Evolutionary conservation across 2,888 invertebrate genomes (phyloP), one percentile per base, ranked within the genome.

Genomic region (Lochmaea crataegi): DNA sequence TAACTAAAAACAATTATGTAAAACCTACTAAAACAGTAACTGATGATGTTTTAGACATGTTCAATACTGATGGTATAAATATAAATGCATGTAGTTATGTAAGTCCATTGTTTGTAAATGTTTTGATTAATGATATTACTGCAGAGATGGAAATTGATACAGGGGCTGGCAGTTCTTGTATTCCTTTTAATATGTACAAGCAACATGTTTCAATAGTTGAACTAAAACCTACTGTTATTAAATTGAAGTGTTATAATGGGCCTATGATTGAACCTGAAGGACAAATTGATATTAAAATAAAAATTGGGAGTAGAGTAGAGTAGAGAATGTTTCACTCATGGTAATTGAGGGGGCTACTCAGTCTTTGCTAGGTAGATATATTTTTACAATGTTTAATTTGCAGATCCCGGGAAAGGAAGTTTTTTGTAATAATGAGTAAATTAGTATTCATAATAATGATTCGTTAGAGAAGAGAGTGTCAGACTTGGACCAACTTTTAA

Each of bases 131-230:
- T n/a, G n/a, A n/a, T n/a, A n/a, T n/a, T n/a, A n/a, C n/a, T n/a
- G n/a, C n/a, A n/a, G n/a, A n/a, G n/a, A n/a, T n/a, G n/a, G n/a
- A 65, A 38, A 32, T 71, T 32, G 71, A 71, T 57, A 71, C 51
- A 42, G 66, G 71, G 42, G 66, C 71, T n/a, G 71, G 65, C 9
- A 42, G 66, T 22, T 71, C 71, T 26, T 71, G 71, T 66, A 64
- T 71, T 22, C 45, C 71, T 11, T 32, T 48, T 32, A 22, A 14
- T 14, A 51, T 60, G 16, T 72, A 51, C 42, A 45, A 64, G 32
- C 9, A 32, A 48, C 14, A 71, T 60, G 58, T 58, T 65, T 66
- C 60, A 12, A 56, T 7, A 14, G 48, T 65, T 57, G 57, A 56
- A 7, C 32, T 65, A 48, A 9, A n/a, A 9, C 26, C 32, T 32